Evolutionary conservation across 2,113 vertebrate genomes (phyloP).

Genomic region (Grus americana): DNA sequence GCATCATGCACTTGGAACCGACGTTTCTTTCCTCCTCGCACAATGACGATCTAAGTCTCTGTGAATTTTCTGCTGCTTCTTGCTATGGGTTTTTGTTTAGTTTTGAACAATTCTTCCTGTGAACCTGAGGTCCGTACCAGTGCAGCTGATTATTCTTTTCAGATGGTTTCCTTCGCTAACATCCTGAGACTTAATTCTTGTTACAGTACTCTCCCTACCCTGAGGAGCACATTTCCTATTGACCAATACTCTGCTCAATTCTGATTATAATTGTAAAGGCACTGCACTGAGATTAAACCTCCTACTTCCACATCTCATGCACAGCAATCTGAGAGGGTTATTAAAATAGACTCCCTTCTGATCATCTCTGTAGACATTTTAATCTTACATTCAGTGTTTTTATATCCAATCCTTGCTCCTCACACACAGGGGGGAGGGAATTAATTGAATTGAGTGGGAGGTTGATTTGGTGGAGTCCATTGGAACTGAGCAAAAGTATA

Average conservation of each 20-base stretch:
- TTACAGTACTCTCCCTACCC: slow-evolving; percentile 50
- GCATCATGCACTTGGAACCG: not conserved
- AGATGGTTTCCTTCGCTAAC: slow-evolving; percentile 39
- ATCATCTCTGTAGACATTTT: slow-evolving; percentile 66
- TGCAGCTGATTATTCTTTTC: slow-evolving; percentile 54
- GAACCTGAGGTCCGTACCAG: slow-evolving; percentile 2
- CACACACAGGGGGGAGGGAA: slow-evolving; percentile 54
- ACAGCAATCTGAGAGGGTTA: slow-evolving; percentile 62
- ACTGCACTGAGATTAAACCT: slow-evolving; percentile 63
- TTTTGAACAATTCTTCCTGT: not conserved
- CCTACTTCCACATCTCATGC: slow-evolving; percentile 40
- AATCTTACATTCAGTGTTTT: slow-evolving; percentile 69
- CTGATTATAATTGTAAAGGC: slow-evolving; percentile 71
- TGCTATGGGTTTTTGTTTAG: slow-evolving; percentile 1
- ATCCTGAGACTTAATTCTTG: slow-evolving; percentile 53
- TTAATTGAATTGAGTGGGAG: slow-evolving; percentile 72
- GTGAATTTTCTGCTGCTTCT: not conserved
- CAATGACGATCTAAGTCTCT: not conserved
- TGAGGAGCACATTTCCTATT: slow-evolving; percentile 47
- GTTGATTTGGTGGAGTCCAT: slow-evolving; percentile 60
- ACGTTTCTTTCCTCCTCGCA: not conserved
- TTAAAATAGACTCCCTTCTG: slow-evolving; percentile 69
- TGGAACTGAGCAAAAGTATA: slow-evolving; percentile 35
- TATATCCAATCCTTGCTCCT: slow-evolving; percentile 62
- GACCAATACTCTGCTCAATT: slow-evolving; percentile 67